Conservation (phyloP, 2,888 invertebrate genomes). For the Thymelicus acteon region DNA sequence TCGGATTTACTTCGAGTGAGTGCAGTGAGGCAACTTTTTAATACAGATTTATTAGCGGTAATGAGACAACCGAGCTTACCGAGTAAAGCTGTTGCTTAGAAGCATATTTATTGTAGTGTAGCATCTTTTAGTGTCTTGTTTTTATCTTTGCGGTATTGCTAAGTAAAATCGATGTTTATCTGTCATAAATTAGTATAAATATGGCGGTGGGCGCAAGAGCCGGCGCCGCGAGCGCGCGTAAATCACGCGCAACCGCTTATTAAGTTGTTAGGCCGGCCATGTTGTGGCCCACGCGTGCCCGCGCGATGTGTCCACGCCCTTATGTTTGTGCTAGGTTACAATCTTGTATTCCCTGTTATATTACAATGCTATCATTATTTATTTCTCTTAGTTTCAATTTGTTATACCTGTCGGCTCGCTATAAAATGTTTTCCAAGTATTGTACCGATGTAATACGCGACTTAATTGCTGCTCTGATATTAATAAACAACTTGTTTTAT, state of each 20-base stretch:
- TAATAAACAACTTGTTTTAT: background rate
- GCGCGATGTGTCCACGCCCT: constrained; percentile 71
- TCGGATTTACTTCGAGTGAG: constrained; percentile 64
- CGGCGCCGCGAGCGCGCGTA: constrained; percentile 82
- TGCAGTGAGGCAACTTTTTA: constrained; percentile 52
- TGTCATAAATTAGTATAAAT: constrained; percentile 81
- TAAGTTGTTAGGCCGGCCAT: constrained; percentile 81
- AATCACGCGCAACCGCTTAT: constrained; percentile 82
- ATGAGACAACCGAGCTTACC: constrained; percentile 58
- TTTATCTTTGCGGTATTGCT: constrained; percentile 53
- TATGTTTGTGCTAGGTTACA: constrained; percentile 67
- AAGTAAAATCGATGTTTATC: constrained; percentile 75
- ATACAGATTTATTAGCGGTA: constrained; percentile 55
- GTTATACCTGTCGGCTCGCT: constrained; percentile 31
- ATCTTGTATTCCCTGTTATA: constrained; percentile 55
- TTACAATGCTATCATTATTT: constrained; percentile 47
- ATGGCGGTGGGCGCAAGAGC: constrained; percentile 66
- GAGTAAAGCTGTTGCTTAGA: constrained; percentile 38
- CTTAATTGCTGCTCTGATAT: constrained; percentile 12
- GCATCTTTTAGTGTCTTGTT: constrained; percentile 38
- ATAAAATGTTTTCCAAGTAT: constrained; percentile 31
- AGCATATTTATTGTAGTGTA: constrained; percentile 30
- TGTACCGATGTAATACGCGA: constrained; percentile 21
- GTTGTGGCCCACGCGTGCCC: constrained; percentile 76
- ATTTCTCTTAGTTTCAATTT: constrained; percentile 38